A percentile compares a stretch with the other conserved stretches of the same genome.
Conservation (phyloP, 2,888 invertebrate genomes). For the Tenodera sinensis region DNA sequence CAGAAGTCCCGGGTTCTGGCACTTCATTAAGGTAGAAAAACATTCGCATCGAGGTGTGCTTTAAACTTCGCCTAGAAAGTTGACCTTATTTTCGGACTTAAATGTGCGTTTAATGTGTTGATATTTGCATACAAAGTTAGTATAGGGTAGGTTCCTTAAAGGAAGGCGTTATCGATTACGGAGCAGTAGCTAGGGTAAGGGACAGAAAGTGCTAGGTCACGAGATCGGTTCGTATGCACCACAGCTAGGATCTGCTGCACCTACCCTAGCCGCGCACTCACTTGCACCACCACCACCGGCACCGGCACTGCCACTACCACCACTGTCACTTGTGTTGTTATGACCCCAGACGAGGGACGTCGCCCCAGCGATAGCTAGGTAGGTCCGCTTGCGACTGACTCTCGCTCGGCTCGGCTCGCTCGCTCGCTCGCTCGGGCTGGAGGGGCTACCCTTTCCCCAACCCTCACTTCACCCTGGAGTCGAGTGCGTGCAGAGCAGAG, state of each 20-base stretch:
- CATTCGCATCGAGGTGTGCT: no score
- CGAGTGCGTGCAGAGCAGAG: not conserved
- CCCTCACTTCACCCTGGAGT: not conserved
- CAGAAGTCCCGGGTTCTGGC: no score
- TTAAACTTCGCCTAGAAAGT: no score
- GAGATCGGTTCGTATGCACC: not conserved
- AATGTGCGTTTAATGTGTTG: no score
- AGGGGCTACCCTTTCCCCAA: conserved; percentile 4
- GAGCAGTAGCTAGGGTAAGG: not conserved
- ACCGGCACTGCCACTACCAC: not conserved
- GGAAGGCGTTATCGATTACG: not conserved
- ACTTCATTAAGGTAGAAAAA: no score
- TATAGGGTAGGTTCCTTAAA: not conserved
- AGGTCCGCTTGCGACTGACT: conserved; percentile 34
- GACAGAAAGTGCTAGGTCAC: not conserved
- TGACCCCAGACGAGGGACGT: conserved; percentile 37
- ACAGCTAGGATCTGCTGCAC: conserved; percentile 13
- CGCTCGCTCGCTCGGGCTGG: conserved; percentile 30
- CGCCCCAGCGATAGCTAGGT: conserved; percentile 40
- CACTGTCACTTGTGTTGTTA: not conserved
- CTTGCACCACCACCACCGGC: not conserved
- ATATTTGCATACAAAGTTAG: not conserved
- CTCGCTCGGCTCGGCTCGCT: no score
- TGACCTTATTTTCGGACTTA: no score
- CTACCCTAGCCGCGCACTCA: conserved; percentile 9